These are phyloP conservation scores for Acrocephalus scirpaceus DNA, from an alignment of 2,797 vertebrate species.

Conservation along the genomic window DNA sequence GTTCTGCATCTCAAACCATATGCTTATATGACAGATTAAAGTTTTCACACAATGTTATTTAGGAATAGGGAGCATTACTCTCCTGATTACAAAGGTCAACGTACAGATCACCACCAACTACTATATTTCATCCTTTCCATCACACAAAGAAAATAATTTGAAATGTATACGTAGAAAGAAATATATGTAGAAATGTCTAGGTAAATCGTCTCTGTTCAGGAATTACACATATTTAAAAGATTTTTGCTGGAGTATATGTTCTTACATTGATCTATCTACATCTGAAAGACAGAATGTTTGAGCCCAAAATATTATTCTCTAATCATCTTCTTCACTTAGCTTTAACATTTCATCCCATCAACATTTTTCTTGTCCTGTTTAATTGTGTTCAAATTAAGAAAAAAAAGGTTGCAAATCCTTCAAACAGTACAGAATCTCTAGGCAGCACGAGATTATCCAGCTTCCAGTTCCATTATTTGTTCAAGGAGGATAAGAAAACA, in stretches of 20 bases:
- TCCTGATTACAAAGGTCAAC: not conserved
- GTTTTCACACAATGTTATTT: not conserved
- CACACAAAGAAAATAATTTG: conserved; percentile 12
- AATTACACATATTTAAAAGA: not conserved
- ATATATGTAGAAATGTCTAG: not conserved
- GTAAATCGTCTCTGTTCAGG: not conserved
- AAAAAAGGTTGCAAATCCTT: not conserved
- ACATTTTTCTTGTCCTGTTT: not conserved
- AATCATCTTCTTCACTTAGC: not conserved
- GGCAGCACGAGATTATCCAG: not conserved
- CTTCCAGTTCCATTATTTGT: not conserved
- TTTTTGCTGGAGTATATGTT: not conserved
- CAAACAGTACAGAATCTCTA: not conserved
- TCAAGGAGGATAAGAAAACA: not conserved
- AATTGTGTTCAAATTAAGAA: not conserved
- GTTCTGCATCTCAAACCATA: conserved; percentile 19
- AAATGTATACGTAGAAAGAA: not conserved
- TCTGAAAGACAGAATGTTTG: not conserved
- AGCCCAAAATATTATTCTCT: not conserved
- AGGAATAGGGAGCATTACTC: not conserved
- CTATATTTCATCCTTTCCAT: conserved; percentile 8
- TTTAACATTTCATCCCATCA: not conserved
- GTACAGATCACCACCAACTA: not conserved
- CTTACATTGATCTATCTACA: not conserved
- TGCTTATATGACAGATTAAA: not conserved